Base-by-base conservation (phyloP, 1,140 invertebrate species). In the Galleria mellonella region DNA sequence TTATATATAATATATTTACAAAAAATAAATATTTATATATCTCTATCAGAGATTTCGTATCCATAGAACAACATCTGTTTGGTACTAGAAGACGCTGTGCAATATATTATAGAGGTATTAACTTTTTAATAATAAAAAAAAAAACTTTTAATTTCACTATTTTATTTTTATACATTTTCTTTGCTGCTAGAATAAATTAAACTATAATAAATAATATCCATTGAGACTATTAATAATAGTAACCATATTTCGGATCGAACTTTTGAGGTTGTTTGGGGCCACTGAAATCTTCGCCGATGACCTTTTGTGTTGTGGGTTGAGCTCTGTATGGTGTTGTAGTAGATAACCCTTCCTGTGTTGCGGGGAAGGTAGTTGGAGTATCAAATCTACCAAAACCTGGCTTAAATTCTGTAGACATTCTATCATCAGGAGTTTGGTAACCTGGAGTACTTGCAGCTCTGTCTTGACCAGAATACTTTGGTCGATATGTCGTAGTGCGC, bases 281-380 rank as follows among this genome's bases (percentile, higher is more conserved):
- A 47, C 46, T 66, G 15, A 81, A 81, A 14, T 75, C 65, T 68
- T 81, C 72, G 0, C 67, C 69, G 14, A 58, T 57, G 1, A 57
- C 10, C 29, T 41, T 62, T 9, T 43, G 35, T 0, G 40, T 39
- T 1, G 39, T 36, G 2, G 41, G 32, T 13, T 28, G 30, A 13
- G 23, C 9, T 31, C 9, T 31, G 30, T 31, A 31, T 31, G 30
- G 10, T 31, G 30, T 2, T 2, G 30, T 8, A 2, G 17, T 23
- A 6, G 17, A 23, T 23, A 6, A 6, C 2, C 2, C 17, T 23
- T 6, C 17, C 6, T 23, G n/a, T n/a, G n/a, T 23, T 23, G 6
- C 6, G 17, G 17, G 17, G 17, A 23, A 23, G 17, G 2, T 23
- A 3, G 6, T 6, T 2, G 17, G 17, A 23, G 17, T 17, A 4